Conservation (phyloP, 2,797 vertebrate genomes). For the Champsocephalus esox region DNA sequence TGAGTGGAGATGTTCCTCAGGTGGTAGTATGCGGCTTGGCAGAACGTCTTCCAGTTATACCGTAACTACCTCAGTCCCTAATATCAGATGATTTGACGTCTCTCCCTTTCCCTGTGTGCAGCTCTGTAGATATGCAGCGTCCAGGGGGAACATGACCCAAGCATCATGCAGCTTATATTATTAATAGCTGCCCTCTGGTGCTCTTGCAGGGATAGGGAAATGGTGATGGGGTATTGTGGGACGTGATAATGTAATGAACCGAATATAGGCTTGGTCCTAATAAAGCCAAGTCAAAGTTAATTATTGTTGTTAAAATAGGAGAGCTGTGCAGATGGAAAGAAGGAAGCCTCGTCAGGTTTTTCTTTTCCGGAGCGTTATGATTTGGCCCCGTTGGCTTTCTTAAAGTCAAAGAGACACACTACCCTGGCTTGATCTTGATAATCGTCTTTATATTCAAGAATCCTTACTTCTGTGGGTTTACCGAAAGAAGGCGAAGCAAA, state of each 20-base stretch:
- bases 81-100: neutral
- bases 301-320: neutral
- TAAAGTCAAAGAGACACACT: neutral
- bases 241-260: constrained; percentile 16
- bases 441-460: neutral
- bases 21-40: no score
- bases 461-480: neutral
- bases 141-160: constrained; percentile 11
- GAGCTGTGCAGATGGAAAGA: neutral
- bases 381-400: neutral
- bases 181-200: constrained; percentile 45
- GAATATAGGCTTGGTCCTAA: constrained; percentile 14
- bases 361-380: neutral
- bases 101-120: constrained; percentile 18
- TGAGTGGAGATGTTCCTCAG: no score
- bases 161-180: neutral
- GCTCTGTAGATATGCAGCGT: constrained; percentile 7
- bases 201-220: constrained; percentile 4
- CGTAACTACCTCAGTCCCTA: neutral
- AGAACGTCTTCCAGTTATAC: neutral
- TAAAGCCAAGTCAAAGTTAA: neutral
- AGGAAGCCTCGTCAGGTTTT: neutral
- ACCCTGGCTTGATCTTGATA: neutral
- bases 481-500: no score
- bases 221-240: constrained; percentile 1